Conservation (phyloP, 1,140 invertebrate genomes). For the Hestina assimilis region DNA sequence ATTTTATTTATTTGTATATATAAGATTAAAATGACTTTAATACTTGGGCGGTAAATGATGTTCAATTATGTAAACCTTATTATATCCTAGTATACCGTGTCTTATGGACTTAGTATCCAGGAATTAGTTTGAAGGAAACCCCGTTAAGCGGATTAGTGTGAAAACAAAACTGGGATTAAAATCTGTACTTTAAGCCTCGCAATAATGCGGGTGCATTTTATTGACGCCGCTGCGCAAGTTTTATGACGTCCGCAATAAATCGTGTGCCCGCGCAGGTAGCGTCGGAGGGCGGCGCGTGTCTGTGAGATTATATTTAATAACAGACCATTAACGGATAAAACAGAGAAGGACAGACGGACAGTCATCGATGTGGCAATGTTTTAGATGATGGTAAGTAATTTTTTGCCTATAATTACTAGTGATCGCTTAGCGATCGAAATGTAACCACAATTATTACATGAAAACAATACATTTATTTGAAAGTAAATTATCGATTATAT, state of each 20-base stretch:
- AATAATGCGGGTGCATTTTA: background rate
- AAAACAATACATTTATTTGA: too few relatives aligned
- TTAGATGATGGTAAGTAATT: background rate
- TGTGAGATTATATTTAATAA: background rate
- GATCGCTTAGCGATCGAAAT: too few relatives aligned
- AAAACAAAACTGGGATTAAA: too few relatives aligned
- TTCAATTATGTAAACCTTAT: constrained; percentile 4
- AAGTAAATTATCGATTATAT: too few relatives aligned
- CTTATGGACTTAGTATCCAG: too few relatives aligned
- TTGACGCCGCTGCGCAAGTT: constrained; percentile 6
- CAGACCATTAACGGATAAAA: background rate
- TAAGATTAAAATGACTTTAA: too few relatives aligned
- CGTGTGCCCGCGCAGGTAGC: background rate
- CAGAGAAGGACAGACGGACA: background rate
- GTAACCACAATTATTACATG: too few relatives aligned
- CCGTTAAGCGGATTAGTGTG: too few relatives aligned
- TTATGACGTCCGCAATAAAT: background rate
- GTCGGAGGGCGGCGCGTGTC: constrained; percentile 9
- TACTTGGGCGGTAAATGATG: too few relatives aligned
- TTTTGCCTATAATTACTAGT: background rate
- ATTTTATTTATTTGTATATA: too few relatives aligned
- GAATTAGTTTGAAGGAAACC: too few relatives aligned
- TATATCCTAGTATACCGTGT: background rate
- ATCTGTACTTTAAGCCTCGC: too few relatives aligned
- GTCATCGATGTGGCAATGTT: background rate